phyloP scores from a whole-genome alignment of 2,113 vertebrate species.

The Cyanistes caeruleus region DNA sequence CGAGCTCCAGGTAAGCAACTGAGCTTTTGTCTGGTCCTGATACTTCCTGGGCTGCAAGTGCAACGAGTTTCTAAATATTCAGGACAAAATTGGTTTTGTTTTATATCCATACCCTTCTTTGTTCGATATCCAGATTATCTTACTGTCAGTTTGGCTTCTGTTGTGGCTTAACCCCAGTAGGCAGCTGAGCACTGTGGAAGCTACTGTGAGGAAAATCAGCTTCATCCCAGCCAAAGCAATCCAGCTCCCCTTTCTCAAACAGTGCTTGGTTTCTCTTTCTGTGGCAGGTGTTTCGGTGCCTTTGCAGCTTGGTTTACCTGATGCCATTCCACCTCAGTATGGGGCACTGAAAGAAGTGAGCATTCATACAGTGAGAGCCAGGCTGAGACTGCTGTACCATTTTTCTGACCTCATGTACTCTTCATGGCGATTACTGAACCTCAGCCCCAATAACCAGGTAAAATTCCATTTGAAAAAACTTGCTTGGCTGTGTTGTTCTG shows the following conservation, averaged over 20 bases:
- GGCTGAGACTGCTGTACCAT: constrained; percentile 84
- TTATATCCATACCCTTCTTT: neutral
- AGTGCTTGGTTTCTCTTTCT: neutral
- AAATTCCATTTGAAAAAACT: neutral
- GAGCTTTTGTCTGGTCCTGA: too few species aligned
- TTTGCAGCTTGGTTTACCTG: constrained; percentile 83
- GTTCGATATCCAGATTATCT: neutral
- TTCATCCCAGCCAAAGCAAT: neutral
- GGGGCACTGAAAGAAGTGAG: constrained; percentile 82
- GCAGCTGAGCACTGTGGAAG: neutral
- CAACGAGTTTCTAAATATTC: neutral
- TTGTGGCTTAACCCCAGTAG: fast-evolving
- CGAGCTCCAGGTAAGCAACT: constrained; percentile 74
- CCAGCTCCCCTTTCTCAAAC: neutral
- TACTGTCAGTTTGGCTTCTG: neutral
- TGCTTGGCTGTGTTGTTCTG: neutral
- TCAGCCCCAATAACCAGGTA: constrained; percentile 88
- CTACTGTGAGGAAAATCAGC: neutral
- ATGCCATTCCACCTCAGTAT: constrained; percentile 81
- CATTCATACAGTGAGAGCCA: constrained; percentile 80
- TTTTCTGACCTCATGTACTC: constrained; percentile 90
- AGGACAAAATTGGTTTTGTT: neutral
- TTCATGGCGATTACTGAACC: constrained; percentile 84
- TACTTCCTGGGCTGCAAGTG: neutral
- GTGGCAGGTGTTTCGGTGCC: constrained; percentile 82